phyloP scores from a whole-genome alignment of 2,113 vertebrate species.

The Platysternon megacephalum region DNA sequence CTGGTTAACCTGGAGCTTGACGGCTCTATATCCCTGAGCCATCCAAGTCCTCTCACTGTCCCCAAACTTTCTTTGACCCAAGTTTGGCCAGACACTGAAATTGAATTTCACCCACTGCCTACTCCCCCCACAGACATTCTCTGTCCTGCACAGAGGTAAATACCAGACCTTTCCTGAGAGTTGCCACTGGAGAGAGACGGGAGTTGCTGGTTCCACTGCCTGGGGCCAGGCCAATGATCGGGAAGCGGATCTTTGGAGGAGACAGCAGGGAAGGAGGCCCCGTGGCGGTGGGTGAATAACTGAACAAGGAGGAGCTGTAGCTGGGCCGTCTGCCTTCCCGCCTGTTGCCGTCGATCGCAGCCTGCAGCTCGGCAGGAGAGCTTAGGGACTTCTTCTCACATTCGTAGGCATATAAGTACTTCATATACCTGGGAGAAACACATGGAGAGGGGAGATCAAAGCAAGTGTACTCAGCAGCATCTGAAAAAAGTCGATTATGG shows the following conservation, averaged over 20 bases:
- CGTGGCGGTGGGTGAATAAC: constrained; percentile 80
- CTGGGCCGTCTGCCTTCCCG: constrained; percentile 94
- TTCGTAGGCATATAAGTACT: constrained; percentile 97
- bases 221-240: constrained; percentile 80
- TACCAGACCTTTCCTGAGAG: constrained; percentile 87
- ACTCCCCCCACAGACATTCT: neutral
- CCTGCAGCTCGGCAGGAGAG: constrained; percentile 94
- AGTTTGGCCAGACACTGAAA: neutral
- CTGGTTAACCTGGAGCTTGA: neutral
- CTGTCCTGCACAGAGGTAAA: neutral
- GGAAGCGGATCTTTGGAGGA: constrained; percentile 87
- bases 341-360: constrained; percentile 95
- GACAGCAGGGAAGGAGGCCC: constrained; percentile 78
- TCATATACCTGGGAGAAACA: constrained; percentile 85
- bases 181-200: constrained; percentile 79
- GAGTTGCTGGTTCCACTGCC: constrained; percentile 76
- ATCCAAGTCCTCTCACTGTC: rapidly evolving
- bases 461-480: neutral
- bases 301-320: constrained; percentile 92
- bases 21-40: neutral
- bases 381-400: constrained; percentile 97
- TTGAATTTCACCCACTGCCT: rapidly evolving
- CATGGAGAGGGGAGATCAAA: neutral
- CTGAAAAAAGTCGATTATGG: neutral
- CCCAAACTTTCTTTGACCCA: neutral